Evolutionary conservation across 2,797 vertebrate genomes (phyloP), one percentile per base, ranked within the genome.

Genomic region (Rhinella marina): DNA sequence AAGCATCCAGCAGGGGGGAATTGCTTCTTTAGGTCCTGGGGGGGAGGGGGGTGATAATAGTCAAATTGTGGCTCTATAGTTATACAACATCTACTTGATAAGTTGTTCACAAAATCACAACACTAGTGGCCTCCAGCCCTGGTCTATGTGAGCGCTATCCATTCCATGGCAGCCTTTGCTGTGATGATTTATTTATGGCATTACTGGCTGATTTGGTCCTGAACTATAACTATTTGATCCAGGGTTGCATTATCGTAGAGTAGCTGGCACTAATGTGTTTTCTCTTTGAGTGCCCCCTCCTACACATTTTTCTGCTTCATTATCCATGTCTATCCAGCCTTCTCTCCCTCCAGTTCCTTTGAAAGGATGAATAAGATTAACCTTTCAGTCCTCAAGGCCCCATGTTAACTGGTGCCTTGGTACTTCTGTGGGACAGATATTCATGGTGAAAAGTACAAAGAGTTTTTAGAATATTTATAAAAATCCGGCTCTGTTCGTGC

Each of bases 361-460:
- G 81, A 82, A 82, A 68, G 25, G 48, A 82, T 82, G 81, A 82
- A 82, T 82, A 29, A 54, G 81, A 82, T 82, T 82, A 82, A 70
- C 81, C 81, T 82, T 82, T 82, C n/a, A 56, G 14, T 41, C 64
- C 64, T 68, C 81, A 66, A 19, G 29, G 62, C 81, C 62, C 62
- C n/a, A 29, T 68, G 62, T 50, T 82, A 66, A 70, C 62, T 82
- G 62, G 62, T 82, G 41, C 29, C 62, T 21, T 54, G 41, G 81
- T 75, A 75, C 72, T 23, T 64, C 79, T n/a, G 59, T 48, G 59
- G 41, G 59, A 25, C 57, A 7, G 59, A 62, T 10, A 32, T 81
- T 81, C 10, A 64, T 62, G 14, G 79, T 48, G 59, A 48, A 81
- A 82, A 68, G 62, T 68, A 82, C n/a, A 21, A 50, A 64, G 7